phyloP scores from a whole-genome alignment of 2,113 vertebrate species.

The Odontesthes bonariensis region DNA sequence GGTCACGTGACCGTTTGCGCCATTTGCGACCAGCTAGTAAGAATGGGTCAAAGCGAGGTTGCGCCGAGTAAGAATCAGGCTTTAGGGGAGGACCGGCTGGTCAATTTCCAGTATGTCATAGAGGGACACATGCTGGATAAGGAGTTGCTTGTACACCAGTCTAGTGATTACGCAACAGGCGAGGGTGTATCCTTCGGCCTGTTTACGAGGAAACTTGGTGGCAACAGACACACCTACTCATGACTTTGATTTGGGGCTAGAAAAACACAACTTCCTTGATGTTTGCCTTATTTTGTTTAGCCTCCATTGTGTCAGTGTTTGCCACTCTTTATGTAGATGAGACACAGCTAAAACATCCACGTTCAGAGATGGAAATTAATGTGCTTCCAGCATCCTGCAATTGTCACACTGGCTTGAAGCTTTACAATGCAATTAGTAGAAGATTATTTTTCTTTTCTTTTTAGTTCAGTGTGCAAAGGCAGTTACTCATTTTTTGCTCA shows the following conservation, averaged over 20 bases:
- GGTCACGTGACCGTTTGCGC: too few species aligned
- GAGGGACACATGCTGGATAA: conserved; percentile 17
- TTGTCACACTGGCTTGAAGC: conserved; percentile 38
- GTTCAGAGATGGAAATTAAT: conserved; percentile 22
- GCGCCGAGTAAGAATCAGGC: too few species aligned
- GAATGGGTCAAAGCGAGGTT: too few species aligned
- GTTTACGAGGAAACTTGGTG: conserved; percentile 65
- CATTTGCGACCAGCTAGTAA: too few species aligned
- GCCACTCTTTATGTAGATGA: conserved; percentile 16
- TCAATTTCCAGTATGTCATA: conserved; percentile 16
- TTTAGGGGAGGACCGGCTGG: not conserved
- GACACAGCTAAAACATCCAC: not conserved
- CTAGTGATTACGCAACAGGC: conserved; percentile 61
- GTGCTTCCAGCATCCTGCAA: conserved; percentile 41
- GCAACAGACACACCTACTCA: conserved; percentile 54
- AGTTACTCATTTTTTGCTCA: too few species aligned
- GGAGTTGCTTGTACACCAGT: conserved; percentile 53
- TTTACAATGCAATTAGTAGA: not conserved
- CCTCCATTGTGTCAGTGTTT: conserved; percentile 54
- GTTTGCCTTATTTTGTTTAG: conserved; percentile 50
- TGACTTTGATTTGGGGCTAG: conserved; percentile 64
- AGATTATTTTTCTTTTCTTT: not conserved
- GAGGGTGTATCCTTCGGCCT: conserved; percentile 49
- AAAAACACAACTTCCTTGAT: conserved; percentile 46
- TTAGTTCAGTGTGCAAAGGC: too few species aligned